Conservation (phyloP, 1,140 invertebrate species). For the Habropoda laboriosa region DNA sequence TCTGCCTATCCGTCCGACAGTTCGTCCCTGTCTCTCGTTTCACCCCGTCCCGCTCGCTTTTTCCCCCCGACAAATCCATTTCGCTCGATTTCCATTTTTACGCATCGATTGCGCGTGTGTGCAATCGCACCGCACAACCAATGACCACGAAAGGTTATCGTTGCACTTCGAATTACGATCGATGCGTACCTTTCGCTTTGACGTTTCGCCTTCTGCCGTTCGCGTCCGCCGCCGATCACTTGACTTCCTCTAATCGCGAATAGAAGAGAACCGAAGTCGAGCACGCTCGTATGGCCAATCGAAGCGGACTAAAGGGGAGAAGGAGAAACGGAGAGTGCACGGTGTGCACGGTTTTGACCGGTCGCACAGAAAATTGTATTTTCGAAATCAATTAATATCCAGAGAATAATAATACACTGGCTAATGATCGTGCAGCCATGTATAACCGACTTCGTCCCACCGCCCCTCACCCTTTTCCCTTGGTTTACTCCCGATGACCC, state of each 20-base stretch:
- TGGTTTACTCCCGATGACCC: conserved; percentile 54
- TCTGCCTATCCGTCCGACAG: conserved; percentile 24
- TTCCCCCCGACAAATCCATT: conserved; percentile 71
- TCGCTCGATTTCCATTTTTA: conserved; percentile 78
- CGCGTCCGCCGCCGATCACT: neutral
- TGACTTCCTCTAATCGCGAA: neutral
- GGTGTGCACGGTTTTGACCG: conserved; percentile 77
- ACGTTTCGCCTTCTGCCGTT: conserved; percentile 26
- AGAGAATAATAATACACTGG: conserved; percentile 78
- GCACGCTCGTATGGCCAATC: conserved; percentile 27
- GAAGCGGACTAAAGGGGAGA: conserved; percentile 39
- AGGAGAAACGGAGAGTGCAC: neutral
- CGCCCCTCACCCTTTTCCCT: conserved; percentile 35
- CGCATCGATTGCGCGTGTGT: conserved; percentile 70
- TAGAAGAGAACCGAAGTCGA: conserved; percentile 34
- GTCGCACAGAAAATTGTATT: conserved; percentile 81
- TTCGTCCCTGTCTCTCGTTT: conserved; percentile 27
- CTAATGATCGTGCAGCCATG: conserved; percentile 75
- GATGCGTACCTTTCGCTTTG: conserved; percentile 63
- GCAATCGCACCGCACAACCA: conserved; percentile 63
- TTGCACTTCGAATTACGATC: conserved; percentile 75
- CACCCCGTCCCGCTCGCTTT: conserved; percentile 39
- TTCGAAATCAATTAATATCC: conserved; percentile 81
- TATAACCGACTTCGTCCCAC: conserved; percentile 39
- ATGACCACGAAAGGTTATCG: conserved; percentile 74